Base-by-base conservation (phyloP, 2,888 invertebrate species). In the Pardosa pseudoannulata region DNA sequence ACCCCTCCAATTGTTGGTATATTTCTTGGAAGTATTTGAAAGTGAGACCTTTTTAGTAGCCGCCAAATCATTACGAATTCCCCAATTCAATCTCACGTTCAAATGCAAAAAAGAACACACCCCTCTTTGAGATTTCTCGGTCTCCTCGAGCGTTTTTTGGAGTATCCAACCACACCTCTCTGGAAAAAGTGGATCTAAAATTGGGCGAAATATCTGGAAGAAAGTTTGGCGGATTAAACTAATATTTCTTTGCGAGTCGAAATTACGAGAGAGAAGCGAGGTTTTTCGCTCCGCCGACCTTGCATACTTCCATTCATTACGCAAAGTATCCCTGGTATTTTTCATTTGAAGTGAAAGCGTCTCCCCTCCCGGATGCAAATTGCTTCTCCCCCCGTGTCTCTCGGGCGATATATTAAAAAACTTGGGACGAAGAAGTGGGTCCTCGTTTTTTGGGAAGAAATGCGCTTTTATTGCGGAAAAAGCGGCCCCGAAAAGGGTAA, bases 311-410 rank as follows among this genome's bases (percentile, higher is more conserved):
- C 64, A 29, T 67, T 72, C 83, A 83, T 83, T 83, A 83, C 83
- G 83, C 78, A 83, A 83, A 83, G 72, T 83, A 83, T 83, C 83
- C 62, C 78, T 67, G 83, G 83, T 78, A 83, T 83, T 83, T 83
- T 83, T 83, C 83, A 78, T 83, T 82, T 82, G 74, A 82, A 74
- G 67, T 32, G n/a, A 28, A 27, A 31, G 29, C 56, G 46, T 46
- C 19, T n/a, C 41, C 13, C 39, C 39, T 31, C 36, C n/a, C 2
- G 1, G 32, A 50, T 68, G 68, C 68, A 67, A 56, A 67, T 78
- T 68, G 36, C 27, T 39, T 28, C 32, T 27, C 27, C 27, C 23
- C 65, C 46, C 46, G 41, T 31, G 62, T 76, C 74, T 75, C 74
- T 70, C 70, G 39, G 41, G 70, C 70, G 41, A 70, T 62, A 73